Evolutionary conservation across 2,113 vertebrate genomes (phyloP).

Genomic region (Serilophus lunatus): DNA sequence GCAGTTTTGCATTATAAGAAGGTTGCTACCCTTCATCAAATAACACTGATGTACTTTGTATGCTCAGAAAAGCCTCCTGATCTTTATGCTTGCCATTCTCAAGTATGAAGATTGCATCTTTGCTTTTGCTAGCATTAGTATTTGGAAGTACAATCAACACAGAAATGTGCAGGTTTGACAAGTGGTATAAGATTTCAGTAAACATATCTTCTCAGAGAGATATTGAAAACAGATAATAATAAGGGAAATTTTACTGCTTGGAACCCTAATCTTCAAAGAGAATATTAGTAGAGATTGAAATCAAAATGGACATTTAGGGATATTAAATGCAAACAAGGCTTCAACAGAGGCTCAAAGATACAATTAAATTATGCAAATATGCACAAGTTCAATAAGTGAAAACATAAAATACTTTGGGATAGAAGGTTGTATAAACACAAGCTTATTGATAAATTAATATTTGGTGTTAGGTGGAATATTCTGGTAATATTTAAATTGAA

Average conservation of each 20-base stretch:
- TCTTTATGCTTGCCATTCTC: neutral
- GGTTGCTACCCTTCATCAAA: neutral
- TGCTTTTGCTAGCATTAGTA: neutral
- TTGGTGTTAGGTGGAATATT: neutral
- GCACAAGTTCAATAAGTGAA: neutral
- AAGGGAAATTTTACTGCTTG: constrained; percentile 20
- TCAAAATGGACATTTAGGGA: constrained; percentile 17
- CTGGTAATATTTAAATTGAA: neutral
- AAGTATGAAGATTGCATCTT: neutral
- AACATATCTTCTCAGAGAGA: neutral
- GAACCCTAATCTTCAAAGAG: constrained; percentile 30
- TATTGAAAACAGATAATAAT: constrained; percentile 28
- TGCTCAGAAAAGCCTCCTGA: neutral
- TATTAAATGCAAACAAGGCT: constrained; percentile 48
- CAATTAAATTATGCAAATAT: constrained; percentile 29
- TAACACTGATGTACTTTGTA: neutral
- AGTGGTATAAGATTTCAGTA: constrained; percentile 18
- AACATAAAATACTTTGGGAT: neutral
- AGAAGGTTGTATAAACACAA: neutral
- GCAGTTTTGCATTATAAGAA: neutral
- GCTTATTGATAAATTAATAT: neutral
- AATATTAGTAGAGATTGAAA: neutral
- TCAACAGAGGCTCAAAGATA: neutral
- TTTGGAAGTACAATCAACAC: constrained; percentile 23
- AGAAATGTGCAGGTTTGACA: constrained; percentile 39